Conservation (phyloP, 2,888 invertebrate genomes). For the Ceraclea dissimilis region DNA sequence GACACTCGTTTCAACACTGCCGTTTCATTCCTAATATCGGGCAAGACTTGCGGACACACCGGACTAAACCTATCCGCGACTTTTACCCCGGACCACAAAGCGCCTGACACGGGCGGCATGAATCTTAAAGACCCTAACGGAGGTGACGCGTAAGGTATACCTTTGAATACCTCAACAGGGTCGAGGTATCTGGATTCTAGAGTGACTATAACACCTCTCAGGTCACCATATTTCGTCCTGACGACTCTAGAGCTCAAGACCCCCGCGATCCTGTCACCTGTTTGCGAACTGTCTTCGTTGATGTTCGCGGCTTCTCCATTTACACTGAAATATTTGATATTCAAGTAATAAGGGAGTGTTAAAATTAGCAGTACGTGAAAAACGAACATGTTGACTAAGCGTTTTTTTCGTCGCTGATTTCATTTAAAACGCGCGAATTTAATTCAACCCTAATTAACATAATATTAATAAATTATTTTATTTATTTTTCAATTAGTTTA, state of each 20-base stretch:
- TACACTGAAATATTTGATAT: constrained; percentile 36
- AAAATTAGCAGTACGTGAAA: constrained; percentile 34
- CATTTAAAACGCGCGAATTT: constrained; percentile 3
- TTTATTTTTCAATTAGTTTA: too few relatives aligned
- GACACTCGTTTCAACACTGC: constrained; percentile 80
- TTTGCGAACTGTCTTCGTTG: constrained; percentile 44
- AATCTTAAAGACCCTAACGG: constrained; percentile 84
- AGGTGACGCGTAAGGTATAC: constrained; percentile 91
- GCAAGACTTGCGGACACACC: constrained; percentile 87
- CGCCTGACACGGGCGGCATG: constrained; percentile 93
- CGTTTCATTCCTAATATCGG: constrained; percentile 78
- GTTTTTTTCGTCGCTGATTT: neutral
- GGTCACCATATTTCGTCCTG: constrained; percentile 80
- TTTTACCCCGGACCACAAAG: constrained; percentile 85
- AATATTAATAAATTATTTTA: too few relatives aligned
- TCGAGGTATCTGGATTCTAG: constrained; percentile 74
- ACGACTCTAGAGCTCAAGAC: constrained; percentile 75
- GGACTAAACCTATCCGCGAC: constrained; percentile 81
- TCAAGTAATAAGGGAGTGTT: constrained; percentile 42
- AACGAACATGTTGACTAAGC: constrained; percentile 19
- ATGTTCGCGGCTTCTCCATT: constrained; percentile 39
- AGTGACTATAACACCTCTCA: constrained; percentile 77
- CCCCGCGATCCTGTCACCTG: constrained; percentile 34
- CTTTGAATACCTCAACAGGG: constrained; percentile 87
- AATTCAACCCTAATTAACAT: too few relatives aligned